Conservation (phyloP, 2,113 vertebrate genomes). For the Corythornis madagascariensis region DNA sequence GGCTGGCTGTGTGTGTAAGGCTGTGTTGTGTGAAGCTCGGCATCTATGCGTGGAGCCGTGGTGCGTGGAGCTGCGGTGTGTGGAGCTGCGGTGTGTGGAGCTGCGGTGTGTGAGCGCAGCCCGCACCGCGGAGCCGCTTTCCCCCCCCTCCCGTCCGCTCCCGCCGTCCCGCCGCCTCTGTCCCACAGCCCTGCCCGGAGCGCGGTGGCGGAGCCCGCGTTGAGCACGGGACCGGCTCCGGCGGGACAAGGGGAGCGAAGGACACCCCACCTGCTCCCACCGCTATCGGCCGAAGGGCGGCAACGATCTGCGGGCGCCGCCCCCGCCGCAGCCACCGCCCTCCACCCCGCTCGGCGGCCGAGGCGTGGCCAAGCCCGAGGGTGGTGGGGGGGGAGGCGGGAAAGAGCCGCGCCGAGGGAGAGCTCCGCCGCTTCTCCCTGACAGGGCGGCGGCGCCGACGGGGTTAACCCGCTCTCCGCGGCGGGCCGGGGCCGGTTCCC, state of each 20-base stretch:
- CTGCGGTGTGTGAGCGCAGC: background rate
- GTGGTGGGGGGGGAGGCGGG: background rate
- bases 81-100: background rate
- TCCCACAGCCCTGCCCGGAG: background rate
- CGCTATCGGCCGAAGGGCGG: background rate
- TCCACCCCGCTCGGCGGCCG: background rate
- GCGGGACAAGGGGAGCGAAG: too few relatives aligned
- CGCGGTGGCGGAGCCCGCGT: background rate
- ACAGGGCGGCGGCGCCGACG: background rate
- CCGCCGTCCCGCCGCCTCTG: background rate
- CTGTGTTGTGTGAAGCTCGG: too few relatives aligned
- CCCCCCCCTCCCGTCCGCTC: background rate
- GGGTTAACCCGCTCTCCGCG: constrained; percentile 12
- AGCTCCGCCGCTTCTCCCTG: background rate
- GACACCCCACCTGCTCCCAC: background rate
- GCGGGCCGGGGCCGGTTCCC: constrained; percentile 11
- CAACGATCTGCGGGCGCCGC: background rate
- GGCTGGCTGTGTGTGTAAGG: too few relatives aligned
- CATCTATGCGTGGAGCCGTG: too few relatives aligned
- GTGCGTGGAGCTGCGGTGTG: too few relatives aligned
- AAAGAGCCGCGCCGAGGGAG: background rate
- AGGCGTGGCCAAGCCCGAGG: background rate
- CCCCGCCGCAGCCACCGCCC: background rate
- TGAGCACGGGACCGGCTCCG: too few relatives aligned
- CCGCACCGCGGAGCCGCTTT: background rate